These are phyloP conservation scores for Pegoplata infirma DNA, from an alignment of 2,888 invertebrate species.

Conservation along the genomic window DNA sequence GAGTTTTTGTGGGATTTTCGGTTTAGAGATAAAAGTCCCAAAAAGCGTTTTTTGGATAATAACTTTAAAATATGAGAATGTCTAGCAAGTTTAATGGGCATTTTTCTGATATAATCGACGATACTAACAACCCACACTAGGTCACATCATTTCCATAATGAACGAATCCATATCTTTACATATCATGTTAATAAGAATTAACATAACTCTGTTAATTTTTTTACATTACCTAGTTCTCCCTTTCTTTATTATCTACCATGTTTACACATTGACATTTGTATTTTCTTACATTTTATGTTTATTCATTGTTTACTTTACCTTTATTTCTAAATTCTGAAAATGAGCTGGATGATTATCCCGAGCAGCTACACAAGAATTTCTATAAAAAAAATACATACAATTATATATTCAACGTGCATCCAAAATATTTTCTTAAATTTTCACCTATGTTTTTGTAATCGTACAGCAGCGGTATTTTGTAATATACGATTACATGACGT, in stretches of 20 bases:
- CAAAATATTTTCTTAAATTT: background rate
- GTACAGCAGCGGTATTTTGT: conserved; percentile 57
- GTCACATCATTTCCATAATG: no score
- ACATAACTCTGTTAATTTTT: background rate
- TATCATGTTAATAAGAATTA: no score
- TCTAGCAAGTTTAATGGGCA: no score
- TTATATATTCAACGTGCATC: background rate
- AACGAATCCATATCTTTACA: no score
- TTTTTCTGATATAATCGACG: no score
- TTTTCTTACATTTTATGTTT: conserved; percentile 5
- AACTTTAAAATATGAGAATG: no score
- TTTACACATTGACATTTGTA: background rate
- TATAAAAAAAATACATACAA: background rate
- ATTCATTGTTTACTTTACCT: conserved; percentile 40
- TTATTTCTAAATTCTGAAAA: conserved; percentile 21
- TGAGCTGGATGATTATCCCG: conserved; percentile 8
- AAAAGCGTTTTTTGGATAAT: no score
- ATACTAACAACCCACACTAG: no score
- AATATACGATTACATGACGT: conserved; percentile 56
- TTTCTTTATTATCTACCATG: background rate
- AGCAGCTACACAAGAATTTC: conserved; percentile 45
- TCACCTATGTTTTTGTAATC: conserved; percentile 61
- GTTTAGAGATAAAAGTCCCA: no score
- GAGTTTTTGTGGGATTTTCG: no score
- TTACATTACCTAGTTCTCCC: background rate